Evolutionary conservation across 2,888 invertebrate genomes (phyloP).

Genomic region (Therioaphis trifolii): DNA sequence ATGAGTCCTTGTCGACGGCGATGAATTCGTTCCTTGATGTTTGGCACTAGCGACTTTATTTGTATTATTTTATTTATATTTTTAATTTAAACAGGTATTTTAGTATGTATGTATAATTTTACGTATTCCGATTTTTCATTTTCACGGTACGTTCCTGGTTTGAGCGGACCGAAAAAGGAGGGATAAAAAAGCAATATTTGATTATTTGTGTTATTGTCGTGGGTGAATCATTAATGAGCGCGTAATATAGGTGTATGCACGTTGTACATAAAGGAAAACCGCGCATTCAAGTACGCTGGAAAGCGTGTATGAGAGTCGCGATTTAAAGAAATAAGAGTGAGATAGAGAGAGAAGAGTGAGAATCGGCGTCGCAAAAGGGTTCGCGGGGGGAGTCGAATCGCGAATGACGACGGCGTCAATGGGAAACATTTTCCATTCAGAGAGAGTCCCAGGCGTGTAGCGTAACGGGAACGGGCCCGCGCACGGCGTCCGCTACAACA

Average conservation of each 20-base stretch:
- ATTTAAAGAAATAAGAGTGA: too few relatives aligned
- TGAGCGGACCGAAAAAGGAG: too few relatives aligned
- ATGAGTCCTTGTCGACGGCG: neutral
- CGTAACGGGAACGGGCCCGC: slow-evolving; percentile 49
- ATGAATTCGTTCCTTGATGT: neutral
- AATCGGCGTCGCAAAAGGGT: neutral
- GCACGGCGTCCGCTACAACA: neutral
- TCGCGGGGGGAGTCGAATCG: neutral
- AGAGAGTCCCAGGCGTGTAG: slow-evolving; percentile 36
- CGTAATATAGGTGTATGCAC: neutral
- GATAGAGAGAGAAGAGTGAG: neutral
- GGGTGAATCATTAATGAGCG: too few relatives aligned
- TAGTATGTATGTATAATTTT: too few relatives aligned
- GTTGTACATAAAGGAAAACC: slow-evolving; percentile 18
- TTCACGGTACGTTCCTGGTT: too few relatives aligned
- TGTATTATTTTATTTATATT: neutral
- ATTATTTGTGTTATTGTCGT: too few relatives aligned
- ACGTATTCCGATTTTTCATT: too few relatives aligned
- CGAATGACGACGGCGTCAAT: slow-evolving; percentile 48
- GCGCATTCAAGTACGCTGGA: slow-evolving; percentile 7
- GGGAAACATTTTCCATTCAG: slow-evolving; percentile 59
- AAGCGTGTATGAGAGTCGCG: too few relatives aligned
- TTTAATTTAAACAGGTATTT: too few relatives aligned
- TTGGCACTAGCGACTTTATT: neutral
- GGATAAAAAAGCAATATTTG: too few relatives aligned